These are phyloP conservation scores for Drosophila navojoa DNA, from an alignment of 1,140 invertebrate genomes.

Conservation along the genomic window DNA sequence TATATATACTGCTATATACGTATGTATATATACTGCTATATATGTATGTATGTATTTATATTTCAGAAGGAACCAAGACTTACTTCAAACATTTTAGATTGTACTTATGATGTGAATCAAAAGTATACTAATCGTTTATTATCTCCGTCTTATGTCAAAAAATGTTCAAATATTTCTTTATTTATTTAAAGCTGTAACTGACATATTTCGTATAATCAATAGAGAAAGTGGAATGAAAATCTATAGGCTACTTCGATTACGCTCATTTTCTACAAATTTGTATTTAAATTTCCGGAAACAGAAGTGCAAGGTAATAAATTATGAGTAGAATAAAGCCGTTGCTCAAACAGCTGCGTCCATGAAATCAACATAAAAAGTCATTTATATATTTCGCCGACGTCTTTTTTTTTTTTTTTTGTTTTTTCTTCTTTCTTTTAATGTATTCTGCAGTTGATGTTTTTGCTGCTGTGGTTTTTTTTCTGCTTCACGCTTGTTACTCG, in stretches of 20 bases:
- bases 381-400: constrained; percentile 59
- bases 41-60: too few relatives aligned
- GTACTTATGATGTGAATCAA: too few relatives aligned
- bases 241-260: neutral
- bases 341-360: constrained; percentile 69
- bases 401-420: constrained; percentile 36
- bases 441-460: constrained; percentile 31
- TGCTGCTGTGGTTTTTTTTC: constrained; percentile 35
- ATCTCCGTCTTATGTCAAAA: too few relatives aligned
- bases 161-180: too few relatives aligned
- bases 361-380: constrained; percentile 81
- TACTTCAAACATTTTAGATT: too few relatives aligned
- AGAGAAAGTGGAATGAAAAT: too few relatives aligned
- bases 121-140: too few relatives aligned
- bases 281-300: constrained; percentile 77
- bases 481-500: constrained; percentile 65
- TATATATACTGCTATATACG: too few relatives aligned
- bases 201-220: neutral
- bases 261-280: constrained; percentile 64
- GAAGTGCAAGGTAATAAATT: constrained; percentile 72
- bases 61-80: too few relatives aligned
- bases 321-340: constrained; percentile 44
- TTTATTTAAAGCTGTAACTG: too few relatives aligned
- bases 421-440: constrained; percentile 22
- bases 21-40: too few relatives aligned